Evolutionary conservation across 2,797 vertebrate genomes (phyloP), one percentile per base, ranked within the genome.

Genomic region (Tragopan temminckii): DNA sequence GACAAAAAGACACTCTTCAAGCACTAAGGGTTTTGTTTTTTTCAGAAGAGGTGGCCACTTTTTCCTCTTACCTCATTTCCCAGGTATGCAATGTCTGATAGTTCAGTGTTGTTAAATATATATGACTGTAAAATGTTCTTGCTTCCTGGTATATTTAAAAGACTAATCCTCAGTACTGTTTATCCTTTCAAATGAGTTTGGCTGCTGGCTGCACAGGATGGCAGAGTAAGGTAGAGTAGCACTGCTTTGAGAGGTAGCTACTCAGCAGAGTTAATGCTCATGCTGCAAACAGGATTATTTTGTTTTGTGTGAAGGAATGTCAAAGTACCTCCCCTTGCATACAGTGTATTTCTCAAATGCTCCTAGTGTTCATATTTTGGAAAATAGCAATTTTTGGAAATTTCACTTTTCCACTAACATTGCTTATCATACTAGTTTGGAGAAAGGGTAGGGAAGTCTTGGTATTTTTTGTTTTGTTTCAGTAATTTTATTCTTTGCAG

Each of bases 151-250:
- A 3, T 14, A 27, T 80, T 29, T 80, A 91, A 75, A 76, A 81
- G 68, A 6, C 1, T 38, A 8, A 7, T 43, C 77, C 17, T 29
- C 61, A 17, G 52, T 36, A 15, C 27, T 53, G 24, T 0, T 0
- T 27, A 63, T 85, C 18, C 35, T 58, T 4, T 76, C 14, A 48
- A 58, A 48, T 67, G 23, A 24, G 38, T 82, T 82, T 80, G 10
- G 25, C 23, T 6, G 19, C 2, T 42, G 38, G 5, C 42, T 76
- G 46, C 21, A 13, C 7, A 16, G 24, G 35, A 21, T 5, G 6
- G 7, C 5, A n/a, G 11, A 64, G 25, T 27, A 7, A 24, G 11
- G 17, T 9, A 35, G 78, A 36, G 43, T 70, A 42, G 29, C 20
- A 9, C 6, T 35, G 11, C 31, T 84, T 59, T 38, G 42, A 75